phyloP scores from a whole-genome alignment of 2,888 invertebrate genomes.

The Hirtodrosophila trivittata region DNA sequence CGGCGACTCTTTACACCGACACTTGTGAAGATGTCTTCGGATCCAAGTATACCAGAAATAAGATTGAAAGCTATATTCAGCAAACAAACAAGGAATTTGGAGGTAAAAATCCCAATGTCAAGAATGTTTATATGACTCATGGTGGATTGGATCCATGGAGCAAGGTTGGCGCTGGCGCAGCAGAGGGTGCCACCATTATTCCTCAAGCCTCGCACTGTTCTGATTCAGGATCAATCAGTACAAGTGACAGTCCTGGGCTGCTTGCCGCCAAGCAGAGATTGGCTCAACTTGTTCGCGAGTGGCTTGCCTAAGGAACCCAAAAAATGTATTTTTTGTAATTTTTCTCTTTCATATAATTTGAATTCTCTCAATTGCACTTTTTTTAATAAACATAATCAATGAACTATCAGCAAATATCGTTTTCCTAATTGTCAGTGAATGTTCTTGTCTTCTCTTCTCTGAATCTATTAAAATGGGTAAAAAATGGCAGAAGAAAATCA shows the following conservation, averaged over 20 bases:
- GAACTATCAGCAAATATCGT: slow-evolving; percentile 7
- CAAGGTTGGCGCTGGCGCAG: slow-evolving; percentile 81
- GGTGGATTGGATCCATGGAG: slow-evolving; percentile 86
- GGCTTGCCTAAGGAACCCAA: slow-evolving; percentile 56
- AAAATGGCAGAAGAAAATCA: too few relatives aligned
- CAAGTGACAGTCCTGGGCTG: slow-evolving; percentile 62
- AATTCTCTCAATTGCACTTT: neutral
- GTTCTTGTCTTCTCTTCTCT: too few relatives aligned
- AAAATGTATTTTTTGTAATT: neutral
- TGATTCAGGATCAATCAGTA: slow-evolving; percentile 74
- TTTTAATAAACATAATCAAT: neutral
- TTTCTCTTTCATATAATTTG: neutral
- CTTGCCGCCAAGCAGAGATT: slow-evolving; percentile 63
- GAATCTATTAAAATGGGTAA: too few relatives aligned
- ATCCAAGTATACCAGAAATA: slow-evolving; percentile 30
- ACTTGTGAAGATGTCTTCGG: slow-evolving; percentile 66
- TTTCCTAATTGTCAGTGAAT: too few relatives aligned
- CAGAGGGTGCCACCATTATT: slow-evolving; percentile 67
- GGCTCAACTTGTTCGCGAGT: slow-evolving; percentile 57
- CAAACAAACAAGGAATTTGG: slow-evolving; percentile 84
- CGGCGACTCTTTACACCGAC: slow-evolving; percentile 63
- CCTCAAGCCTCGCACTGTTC: slow-evolving; percentile 72
- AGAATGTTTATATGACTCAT: slow-evolving; percentile 85
- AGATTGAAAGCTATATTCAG: slow-evolving; percentile 47
- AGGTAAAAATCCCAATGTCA: slow-evolving; percentile 82